Evolutionary conservation across 2,888 invertebrate species (phyloP).

Genomic region (Dione vanillae): DNA sequence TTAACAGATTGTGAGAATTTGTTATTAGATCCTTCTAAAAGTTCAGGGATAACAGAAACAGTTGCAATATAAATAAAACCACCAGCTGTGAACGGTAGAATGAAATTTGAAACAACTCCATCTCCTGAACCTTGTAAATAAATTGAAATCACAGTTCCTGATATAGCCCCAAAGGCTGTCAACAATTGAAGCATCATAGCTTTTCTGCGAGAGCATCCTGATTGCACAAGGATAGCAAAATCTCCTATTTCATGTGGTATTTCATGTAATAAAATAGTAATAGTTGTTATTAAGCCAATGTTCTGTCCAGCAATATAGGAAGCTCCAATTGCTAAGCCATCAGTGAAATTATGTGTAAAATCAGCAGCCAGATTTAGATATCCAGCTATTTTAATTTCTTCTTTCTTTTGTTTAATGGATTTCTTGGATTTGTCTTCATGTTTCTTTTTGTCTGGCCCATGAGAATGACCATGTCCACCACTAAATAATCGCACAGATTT

Average conservation of each 20-base stretch:
- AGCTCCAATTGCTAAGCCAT: slow-evolving; percentile 99
- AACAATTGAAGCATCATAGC: slow-evolving; percentile 97
- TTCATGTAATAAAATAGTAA: slow-evolving; percentile 98
- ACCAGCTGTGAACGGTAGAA: slow-evolving; percentile 98
- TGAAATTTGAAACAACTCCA: slow-evolving; percentile 91
- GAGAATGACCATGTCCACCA: slow-evolving; percentile 91
- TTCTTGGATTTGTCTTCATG: slow-evolving; percentile 71
- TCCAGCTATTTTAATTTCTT: slow-evolving; percentile 85
- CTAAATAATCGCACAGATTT: slow-evolving; percentile 95
- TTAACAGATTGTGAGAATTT: slow-evolving; percentile 94
- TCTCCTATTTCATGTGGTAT: slow-evolving; percentile 99
- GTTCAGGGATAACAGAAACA: slow-evolving; percentile 98
- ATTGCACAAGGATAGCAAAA: slow-evolving; percentile 98
- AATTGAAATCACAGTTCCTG: slow-evolving; percentile 95
- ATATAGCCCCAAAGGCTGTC: slow-evolving; percentile 97
- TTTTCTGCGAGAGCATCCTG: slow-evolving; percentile 96
- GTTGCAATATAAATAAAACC: slow-evolving; percentile 99
- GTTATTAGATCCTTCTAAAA: slow-evolving; percentile 92
- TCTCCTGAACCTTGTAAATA: slow-evolving; percentile 89
- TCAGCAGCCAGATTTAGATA: slow-evolving; percentile 99
- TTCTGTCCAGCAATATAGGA: slow-evolving; percentile 96
- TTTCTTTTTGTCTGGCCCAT: slow-evolving; percentile 79
- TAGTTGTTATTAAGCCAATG: slow-evolving; percentile 94
- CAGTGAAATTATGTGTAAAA: slow-evolving; percentile 99
- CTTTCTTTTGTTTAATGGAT: slow-evolving; percentile 69